phyloP scores from a whole-genome alignment of 2,113 vertebrate species.

The Gasterosteus aculeatus region DNA sequence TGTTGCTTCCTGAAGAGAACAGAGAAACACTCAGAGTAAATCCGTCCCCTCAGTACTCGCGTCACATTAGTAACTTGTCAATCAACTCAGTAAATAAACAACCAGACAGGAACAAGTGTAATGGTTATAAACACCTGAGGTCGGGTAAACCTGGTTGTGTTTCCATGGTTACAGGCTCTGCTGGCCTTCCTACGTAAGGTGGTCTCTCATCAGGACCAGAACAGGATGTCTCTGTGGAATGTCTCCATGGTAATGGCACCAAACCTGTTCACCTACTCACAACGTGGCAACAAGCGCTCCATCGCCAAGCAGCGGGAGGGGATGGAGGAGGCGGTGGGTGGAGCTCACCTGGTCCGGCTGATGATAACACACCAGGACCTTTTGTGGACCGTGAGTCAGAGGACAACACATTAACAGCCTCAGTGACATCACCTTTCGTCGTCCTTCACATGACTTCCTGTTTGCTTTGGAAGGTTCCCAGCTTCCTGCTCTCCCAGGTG shows the following conservation, averaged over 20 bases:
- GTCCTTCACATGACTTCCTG: constrained; percentile 30
- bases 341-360: constrained; percentile 87
- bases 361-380: constrained; percentile 93
- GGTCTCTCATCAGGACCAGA: constrained; percentile 91
- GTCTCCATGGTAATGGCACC: constrained; percentile 97
- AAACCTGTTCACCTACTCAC: constrained; percentile 87
- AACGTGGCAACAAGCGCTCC: constrained; percentile 80
- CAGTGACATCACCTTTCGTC: not conserved
- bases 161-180: constrained; percentile 83
- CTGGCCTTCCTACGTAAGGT: constrained; percentile 92
- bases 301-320: constrained; percentile 82
- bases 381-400: constrained; percentile 89
- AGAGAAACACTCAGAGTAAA: constrained; percentile 91
- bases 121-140: too few species aligned
- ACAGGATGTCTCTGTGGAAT: constrained; percentile 96
- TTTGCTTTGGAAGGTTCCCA: constrained; percentile 85
- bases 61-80: too few species aligned
- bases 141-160: not conserved
- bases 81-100: too few species aligned
- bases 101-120: too few species aligned
- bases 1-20: constrained; percentile 92
- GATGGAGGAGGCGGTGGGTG: constrained; percentile 87
- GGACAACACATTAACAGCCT: not conserved
- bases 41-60: too few species aligned
- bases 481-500: constrained; percentile 91